Evolutionary conservation across 2,113 vertebrate genomes (phyloP).

Genomic region (Rhynchopsitta pachyrhyncha): DNA sequence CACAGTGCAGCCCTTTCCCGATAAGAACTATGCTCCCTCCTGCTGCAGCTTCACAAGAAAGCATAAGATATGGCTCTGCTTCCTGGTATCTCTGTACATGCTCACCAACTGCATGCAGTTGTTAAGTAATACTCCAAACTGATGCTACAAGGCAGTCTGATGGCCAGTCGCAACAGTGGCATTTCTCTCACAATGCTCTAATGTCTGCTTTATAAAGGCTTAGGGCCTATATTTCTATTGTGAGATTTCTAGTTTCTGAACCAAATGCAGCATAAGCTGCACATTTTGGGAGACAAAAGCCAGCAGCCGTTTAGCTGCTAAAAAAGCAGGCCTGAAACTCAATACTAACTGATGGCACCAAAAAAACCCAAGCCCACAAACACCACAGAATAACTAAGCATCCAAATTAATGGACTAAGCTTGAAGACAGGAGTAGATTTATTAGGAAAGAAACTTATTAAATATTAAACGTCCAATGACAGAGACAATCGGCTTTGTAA

Average conservation of each 20-base stretch:
- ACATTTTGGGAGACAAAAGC: background rate
- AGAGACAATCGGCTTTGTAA: slow-evolving; percentile 81
- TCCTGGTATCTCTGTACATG: accelerated
- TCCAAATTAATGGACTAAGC: slow-evolving; percentile 70
- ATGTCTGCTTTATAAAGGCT: background rate
- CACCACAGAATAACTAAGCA: slow-evolving; percentile 40
- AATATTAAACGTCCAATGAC: slow-evolving; percentile 81
- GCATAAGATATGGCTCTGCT: background rate
- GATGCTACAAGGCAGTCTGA: background rate
- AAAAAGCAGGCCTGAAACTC: background rate
- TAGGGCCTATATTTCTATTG: background rate
- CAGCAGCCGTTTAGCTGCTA: background rate
- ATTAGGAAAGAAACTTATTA: slow-evolving; percentile 78
- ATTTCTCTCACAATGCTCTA: background rate
- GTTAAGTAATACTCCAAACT: background rate
- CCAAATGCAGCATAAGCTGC: background rate
- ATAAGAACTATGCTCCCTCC: background rate
- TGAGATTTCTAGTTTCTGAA: background rate
- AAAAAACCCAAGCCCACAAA: background rate
- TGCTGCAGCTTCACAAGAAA: background rate
- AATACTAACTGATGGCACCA: background rate
- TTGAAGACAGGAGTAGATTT: slow-evolving; percentile 75
- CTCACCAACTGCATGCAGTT: accelerated
- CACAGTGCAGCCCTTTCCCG: background rate
- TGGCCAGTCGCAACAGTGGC: background rate